Base-by-base conservation (phyloP, 2,888 invertebrate species). In the Caenorhabditis sp. region DNA sequence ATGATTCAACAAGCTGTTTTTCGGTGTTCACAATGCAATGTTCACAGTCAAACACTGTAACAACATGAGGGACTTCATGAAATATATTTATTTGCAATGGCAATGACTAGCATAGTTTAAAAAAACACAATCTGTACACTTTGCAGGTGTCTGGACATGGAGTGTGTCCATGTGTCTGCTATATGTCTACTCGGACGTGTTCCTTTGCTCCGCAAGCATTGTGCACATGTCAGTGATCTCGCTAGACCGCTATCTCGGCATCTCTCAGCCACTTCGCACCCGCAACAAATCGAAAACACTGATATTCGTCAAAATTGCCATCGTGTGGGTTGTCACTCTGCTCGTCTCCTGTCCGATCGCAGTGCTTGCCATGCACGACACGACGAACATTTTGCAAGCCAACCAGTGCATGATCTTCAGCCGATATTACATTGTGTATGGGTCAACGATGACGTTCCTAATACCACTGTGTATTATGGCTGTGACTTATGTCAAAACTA, bases 381-480 rank as follows among this genome's bases (percentile, higher is more conserved):
- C 92, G 11, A 89, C 92, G 44, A 93, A 93, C 84, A 92, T 94
- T 60, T 88, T 93, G 40, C 92, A 92, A 44, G 82, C 83, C 64
- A 87, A 89, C 58, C 65, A 80, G 24, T 94, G 94, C 89, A 92
- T 91, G 69, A 92, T 94, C 82, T 80, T 79, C 47, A 88, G 84
- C 71, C 88, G 87, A 24, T 82, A 87, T 24, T 90, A 89, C 78
- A 90, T 90, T 82, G 84, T 91, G 35, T 90, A 90, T 88, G 98
- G 97, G 44, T 97, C 97, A 70, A 95, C 97, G 89, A 95, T 97
- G 89, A 96, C 97, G 88, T 98, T 98, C 93, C 97, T 97, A 93
- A 96, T 98, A 84, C 98, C 98, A 0, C 94, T 98, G 85, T 94
- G 95, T 53, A 97, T 98, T 87, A 98, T 98, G 97, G 94, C 97